These are phyloP conservation scores for Leucoraja ocellata DNA, from an alignment of 2,797 vertebrate genomes.

Conservation along the genomic window DNA sequence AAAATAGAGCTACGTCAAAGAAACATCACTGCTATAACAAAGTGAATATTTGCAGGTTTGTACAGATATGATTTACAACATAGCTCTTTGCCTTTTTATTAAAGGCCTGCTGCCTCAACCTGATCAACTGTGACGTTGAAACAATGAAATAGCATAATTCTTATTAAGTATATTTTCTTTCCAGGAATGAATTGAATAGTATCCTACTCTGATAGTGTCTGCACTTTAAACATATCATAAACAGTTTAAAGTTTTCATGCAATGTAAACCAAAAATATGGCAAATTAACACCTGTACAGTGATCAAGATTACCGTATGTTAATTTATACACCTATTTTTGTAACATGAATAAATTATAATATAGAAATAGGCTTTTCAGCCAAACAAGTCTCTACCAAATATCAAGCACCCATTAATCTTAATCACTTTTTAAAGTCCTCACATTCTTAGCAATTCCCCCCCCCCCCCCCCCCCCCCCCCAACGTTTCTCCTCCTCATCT, in stretches of 20 bases:
- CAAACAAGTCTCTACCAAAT: too few relatives aligned
- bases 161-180: neutral
- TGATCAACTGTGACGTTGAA: neutral
- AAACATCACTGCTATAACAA: neutral
- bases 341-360: neutral
- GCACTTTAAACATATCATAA: neutral
- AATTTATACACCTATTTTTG: neutral
- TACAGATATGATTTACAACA: neutral
- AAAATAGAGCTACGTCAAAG: neutral
- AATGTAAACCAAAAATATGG: neutral
- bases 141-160: neutral
- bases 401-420: too few relatives aligned
- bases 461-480: too few relatives aligned
- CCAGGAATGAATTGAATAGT: neutral
- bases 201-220: neutral
- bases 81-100: neutral
- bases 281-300: neutral
- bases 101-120: neutral
- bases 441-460: neutral
- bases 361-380: too few relatives aligned
- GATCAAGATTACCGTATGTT: neutral
- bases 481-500: too few relatives aligned
- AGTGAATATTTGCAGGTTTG: neutral
- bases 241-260: too few relatives aligned
- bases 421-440: neutral